A percentile compares a stretch with the other conserved stretches of the same genome.
Conservation (phyloP, 2,797 vertebrate genomes). For the Notamacropus eugenii region DNA sequence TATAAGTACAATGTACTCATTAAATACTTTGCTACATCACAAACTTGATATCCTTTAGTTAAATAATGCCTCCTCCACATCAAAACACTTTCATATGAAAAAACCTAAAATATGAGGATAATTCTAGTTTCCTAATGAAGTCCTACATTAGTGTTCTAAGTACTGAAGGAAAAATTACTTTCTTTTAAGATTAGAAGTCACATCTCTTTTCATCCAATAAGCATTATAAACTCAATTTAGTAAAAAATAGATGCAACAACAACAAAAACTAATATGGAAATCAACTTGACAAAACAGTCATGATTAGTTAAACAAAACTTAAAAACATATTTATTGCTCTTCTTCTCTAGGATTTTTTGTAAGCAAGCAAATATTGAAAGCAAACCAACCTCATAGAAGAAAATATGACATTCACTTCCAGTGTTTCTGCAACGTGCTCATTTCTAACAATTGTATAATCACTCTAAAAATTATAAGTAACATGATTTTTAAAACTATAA, state of each 20-base stretch:
- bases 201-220: not conserved
- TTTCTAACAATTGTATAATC: not conserved
- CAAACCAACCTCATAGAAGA: not conserved
- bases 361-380: not conserved
- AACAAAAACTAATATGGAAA: not conserved
- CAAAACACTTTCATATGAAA: not conserved
- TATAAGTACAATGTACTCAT: not conserved
- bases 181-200: not conserved
- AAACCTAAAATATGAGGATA: not conserved
- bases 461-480: not conserved
- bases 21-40: not conserved
- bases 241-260: not conserved
- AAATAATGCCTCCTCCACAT: not conserved
- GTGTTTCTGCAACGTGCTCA: not conserved
- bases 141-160: not conserved
- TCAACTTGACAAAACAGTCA: not conserved
- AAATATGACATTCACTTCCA: not conserved
- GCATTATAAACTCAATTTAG: not conserved
- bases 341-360: not conserved
- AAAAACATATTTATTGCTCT: not conserved
- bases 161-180: not conserved
- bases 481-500: not conserved
- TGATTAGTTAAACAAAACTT: not conserved
- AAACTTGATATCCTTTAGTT: not conserved
- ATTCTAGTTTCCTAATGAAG: not conserved